Evolutionary conservation across 2,113 vertebrate species (phyloP), one percentile per base, ranked within the genome.

Genomic region (Guaruba guarouba): DNA sequence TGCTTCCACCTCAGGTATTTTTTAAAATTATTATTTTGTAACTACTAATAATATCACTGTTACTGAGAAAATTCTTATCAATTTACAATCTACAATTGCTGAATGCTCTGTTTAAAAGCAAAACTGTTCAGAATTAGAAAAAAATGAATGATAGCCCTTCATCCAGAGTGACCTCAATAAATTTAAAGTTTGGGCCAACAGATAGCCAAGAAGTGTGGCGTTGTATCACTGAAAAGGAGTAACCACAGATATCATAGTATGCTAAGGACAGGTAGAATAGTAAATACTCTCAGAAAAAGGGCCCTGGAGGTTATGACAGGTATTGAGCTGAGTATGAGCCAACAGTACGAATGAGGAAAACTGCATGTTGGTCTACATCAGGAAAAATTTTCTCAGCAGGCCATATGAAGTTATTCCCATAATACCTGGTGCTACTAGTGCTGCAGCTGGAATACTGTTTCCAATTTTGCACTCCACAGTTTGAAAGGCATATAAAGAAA

Each of bases 1-100:
- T 98, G 37, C 98, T 98, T 94, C 98, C 98, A 48, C 98, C 98
- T 31, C 98, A 98, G 98, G 98, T 98, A 98, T 95, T 77, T 86
- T 62, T 39, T 20, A 31, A 73, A 73, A 49, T 48, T 88, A 29
- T 31, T 41, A 22, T 35, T 24, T 51, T 25, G 17, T 55, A 28
- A 44, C n/a, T 76, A 17, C 29, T 41, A 39, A 19, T 31, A 54
- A 29, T 14, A 19, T 6, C 14, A 17, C n/a, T 54, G 15, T 62
- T 70, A 41, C 29, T 52, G 13, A 93, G 51, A 49, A 85, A 93
- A 69, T 15, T 82, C 5, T 37, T 4, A 54, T 63, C 13, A 44
- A 5, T 61, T 86, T 70, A 22, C 66, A 68, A n/a, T n/a, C 51
- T 85, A 13, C 5, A 55, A 8, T 6, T 82, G 8, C 39, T 85